Conservation (phyloP, 2,797 vertebrate genomes). For the Chelonia mydas region DNA sequence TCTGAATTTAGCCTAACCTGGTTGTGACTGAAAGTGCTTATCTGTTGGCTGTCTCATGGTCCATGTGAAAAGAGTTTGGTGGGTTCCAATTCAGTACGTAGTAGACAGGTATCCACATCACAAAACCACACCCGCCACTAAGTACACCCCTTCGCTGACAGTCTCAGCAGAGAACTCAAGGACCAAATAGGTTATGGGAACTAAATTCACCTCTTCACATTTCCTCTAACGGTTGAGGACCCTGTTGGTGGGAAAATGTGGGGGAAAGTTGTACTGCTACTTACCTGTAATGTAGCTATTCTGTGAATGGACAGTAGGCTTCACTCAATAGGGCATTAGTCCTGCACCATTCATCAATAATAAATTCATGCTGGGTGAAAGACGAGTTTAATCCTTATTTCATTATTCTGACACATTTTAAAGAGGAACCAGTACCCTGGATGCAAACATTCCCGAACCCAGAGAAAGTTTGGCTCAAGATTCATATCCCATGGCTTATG, state of each 20-base stretch:
- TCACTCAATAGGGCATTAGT: not conserved
- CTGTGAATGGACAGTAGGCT: fast-evolving
- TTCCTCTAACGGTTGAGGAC: not conserved
- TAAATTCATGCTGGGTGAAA: fast-evolving
- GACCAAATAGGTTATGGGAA: constrained; percentile 51
- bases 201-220: not conserved
- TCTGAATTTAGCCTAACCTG: constrained; percentile 28
- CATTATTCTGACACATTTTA: not conserved
- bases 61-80: not conserved
- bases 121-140: not conserved
- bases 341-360: not conserved
- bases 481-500: not conserved
- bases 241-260: too few relatives aligned
- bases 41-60: constrained; percentile 9
- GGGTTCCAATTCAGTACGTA: not conserved
- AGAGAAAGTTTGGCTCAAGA: not conserved
- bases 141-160: constrained; percentile 3
- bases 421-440: not conserved
- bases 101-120: not conserved
- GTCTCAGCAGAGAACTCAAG: not conserved
- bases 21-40: not conserved
- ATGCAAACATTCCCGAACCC: not conserved
- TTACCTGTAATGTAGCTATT: not conserved
- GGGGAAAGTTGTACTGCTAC: fast-evolving
- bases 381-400: not conserved